Evolutionary conservation across 2,113 vertebrate species (phyloP).

Genomic region (Saccopteryx leptura): DNA sequence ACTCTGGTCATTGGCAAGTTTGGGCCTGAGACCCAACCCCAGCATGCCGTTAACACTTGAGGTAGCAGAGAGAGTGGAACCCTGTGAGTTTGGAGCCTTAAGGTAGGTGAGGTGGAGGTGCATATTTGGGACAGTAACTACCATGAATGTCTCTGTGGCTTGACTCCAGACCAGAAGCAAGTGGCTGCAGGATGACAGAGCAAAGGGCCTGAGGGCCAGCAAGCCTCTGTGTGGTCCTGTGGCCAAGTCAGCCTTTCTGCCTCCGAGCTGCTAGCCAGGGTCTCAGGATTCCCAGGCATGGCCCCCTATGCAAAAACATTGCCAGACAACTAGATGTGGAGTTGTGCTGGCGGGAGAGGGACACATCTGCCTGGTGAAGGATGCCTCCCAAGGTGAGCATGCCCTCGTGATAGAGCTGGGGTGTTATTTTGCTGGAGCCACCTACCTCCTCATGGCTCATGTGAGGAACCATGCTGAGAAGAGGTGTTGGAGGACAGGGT

Average conservation of each 20-base stretch:
- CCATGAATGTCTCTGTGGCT: constrained; percentile 69
- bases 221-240: background rate
- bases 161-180: constrained; percentile 48
- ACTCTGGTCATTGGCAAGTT: background rate
- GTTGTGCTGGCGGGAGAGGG: background rate
- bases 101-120: constrained; percentile 49
- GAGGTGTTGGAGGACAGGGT: background rate
- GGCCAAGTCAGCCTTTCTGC: background rate
- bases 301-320: background rate
- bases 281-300: background rate
- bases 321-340: background rate
- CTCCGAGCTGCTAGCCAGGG: background rate
- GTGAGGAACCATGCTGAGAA: background rate
- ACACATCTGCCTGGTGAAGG: background rate
- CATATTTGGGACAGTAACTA: constrained; percentile 76
- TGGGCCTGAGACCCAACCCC: background rate
- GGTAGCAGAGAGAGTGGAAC: background rate
- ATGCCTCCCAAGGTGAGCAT: constrained; percentile 71
- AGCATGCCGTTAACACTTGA: background rate
- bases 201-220: background rate
- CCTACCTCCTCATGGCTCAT: background rate
- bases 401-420: background rate
- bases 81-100: background rate
- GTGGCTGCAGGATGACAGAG: constrained; percentile 46
- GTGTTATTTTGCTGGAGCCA: constrained; percentile 27